These are phyloP conservation scores for Meloidogyne floridensis DNA, from an alignment of 1,140 invertebrate genomes.

Conservation along the genomic window DNA sequence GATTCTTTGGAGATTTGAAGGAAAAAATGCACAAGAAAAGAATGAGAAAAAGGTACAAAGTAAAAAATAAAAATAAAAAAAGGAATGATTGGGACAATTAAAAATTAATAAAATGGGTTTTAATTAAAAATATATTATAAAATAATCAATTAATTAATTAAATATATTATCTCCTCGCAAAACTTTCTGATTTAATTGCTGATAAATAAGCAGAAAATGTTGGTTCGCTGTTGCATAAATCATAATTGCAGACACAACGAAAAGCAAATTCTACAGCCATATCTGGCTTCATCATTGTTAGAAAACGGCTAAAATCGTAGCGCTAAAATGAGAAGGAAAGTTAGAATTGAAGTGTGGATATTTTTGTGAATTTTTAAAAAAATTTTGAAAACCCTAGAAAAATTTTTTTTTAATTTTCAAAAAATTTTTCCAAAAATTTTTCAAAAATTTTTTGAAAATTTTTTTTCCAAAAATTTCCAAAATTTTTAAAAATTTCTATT, in stretches of 20 bases:
- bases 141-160: neutral
- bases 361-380: too few species aligned
- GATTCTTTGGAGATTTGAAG: neutral
- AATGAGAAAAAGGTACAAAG: neutral
- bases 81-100: neutral
- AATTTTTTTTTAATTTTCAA: too few species aligned
- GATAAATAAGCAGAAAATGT: conserved; percentile 39
- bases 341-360: neutral
- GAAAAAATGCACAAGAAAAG: neutral
- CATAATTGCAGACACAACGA: conserved; percentile 47
- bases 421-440: too few species aligned
- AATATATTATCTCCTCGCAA: conserved; percentile 29
- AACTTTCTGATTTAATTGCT: conserved; percentile 35
- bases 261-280: conserved; percentile 38
- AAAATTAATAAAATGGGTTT: neutral
- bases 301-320: conserved; percentile 36
- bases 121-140: neutral
- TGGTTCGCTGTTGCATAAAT: conserved; percentile 43
- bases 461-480: too few species aligned
- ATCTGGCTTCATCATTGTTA: conserved; percentile 27
- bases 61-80: neutral
- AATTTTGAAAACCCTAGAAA: too few species aligned
- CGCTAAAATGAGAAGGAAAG: conserved; percentile 14
- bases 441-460: too few species aligned
- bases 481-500: neutral